phyloP scores from a whole-genome alignment of 2,797 vertebrate species.

The Calcarius lapponicus region DNA sequence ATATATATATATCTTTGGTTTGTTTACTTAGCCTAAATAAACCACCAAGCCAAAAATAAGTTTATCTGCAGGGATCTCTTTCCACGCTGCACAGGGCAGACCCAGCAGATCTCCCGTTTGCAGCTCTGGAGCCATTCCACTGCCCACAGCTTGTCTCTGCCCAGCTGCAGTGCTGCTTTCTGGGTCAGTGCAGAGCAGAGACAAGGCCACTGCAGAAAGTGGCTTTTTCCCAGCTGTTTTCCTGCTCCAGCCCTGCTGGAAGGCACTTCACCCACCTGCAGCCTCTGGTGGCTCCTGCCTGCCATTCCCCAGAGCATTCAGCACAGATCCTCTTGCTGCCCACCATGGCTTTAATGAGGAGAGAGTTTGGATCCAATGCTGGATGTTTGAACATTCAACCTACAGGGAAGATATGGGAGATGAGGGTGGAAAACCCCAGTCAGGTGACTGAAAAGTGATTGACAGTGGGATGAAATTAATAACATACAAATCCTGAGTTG shows the following conservation, averaged over 20 bases:
- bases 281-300: background rate
- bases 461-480: conserved; percentile 31
- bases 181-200: background rate
- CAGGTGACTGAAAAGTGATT: conserved; percentile 17
- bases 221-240: background rate
- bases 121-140: background rate
- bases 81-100: background rate
- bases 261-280: background rate
- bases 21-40: background rate
- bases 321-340: background rate
- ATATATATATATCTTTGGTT: background rate
- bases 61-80: background rate
- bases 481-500: background rate
- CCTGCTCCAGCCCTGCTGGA: background rate
- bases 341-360: background rate
- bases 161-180: background rate
- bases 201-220: background rate
- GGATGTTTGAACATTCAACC: background rate
- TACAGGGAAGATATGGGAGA: background rate
- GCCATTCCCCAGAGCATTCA: background rate
- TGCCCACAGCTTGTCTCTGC: background rate
- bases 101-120: background rate
- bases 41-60: background rate
- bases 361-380: background rate
- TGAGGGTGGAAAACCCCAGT: background rate